These are phyloP conservation scores for Pyrgilauda ruficollis DNA, from an alignment of 2,113 vertebrate genomes.

Conservation along the genomic window DNA sequence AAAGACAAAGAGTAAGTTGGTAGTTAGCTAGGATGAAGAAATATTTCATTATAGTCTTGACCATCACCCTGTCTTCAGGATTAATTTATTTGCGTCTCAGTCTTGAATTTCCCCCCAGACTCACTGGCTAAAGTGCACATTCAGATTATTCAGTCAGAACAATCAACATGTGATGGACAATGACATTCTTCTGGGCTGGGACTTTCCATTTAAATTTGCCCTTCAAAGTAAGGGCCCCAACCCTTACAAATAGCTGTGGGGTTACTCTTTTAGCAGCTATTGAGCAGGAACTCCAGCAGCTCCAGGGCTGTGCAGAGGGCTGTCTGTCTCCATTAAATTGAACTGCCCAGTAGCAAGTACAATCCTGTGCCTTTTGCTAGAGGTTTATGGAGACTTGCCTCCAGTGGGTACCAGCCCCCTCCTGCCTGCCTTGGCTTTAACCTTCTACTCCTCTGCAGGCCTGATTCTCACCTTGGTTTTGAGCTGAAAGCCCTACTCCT, in stretches of 20 bases:
- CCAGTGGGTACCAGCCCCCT: background rate
- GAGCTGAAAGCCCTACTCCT: background rate
- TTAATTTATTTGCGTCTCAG: background rate
- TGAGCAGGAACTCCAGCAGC: background rate
- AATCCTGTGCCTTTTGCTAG: background rate
- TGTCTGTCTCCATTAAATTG: background rate
- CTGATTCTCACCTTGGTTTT: background rate
- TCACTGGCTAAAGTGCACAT: background rate
- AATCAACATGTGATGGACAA: background rate
- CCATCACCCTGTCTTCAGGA: background rate
- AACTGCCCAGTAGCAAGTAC: background rate
- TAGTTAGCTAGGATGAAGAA: background rate
- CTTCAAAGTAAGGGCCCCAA: background rate
- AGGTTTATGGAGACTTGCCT: background rate
- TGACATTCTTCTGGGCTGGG: background rate
- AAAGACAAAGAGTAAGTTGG: background rate
- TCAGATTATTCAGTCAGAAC: background rate
- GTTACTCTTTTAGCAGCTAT: background rate
- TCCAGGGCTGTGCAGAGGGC: background rate
- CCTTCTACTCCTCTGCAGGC: background rate
- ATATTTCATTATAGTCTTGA: background rate
- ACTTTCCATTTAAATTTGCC: background rate
- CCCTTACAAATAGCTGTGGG: background rate
- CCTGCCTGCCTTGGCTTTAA: background rate
- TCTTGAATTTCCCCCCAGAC: background rate